These are phyloP conservation scores for Tachypleus tridentatus DNA, from an alignment of 1,140 invertebrate species.

Conservation along the genomic window DNA sequence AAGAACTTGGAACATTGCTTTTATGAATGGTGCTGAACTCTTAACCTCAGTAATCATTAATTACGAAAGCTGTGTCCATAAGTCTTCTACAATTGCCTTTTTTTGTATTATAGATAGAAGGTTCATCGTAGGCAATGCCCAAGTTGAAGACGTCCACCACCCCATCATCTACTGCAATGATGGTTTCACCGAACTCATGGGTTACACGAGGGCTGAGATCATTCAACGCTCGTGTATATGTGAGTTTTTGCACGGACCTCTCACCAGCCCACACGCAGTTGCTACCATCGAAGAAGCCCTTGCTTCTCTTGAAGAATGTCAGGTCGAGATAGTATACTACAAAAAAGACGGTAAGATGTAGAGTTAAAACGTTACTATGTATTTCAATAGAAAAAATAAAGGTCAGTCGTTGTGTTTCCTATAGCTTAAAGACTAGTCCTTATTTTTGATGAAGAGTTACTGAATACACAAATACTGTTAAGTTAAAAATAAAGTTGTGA, in stretches of 20 bases:
- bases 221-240: slow-evolving; percentile 64
- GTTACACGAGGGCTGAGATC: slow-evolving; percentile 58
- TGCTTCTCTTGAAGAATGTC: slow-evolving; percentile 57
- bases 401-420: no score
- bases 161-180: slow-evolving; percentile 79
- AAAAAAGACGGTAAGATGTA: slow-evolving; percentile 61
- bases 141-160: slow-evolving; percentile 48
- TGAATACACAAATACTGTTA: no score
- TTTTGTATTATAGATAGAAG: slow-evolving; percentile 50
- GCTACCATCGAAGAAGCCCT: slow-evolving; percentile 56
- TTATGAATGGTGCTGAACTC: no score
- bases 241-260: slow-evolving; percentile 66
- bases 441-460: no score
- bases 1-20: no score
- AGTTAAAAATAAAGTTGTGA: no score
- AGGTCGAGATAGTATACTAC: slow-evolving; percentile 70
- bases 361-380: no score
- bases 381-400: no score
- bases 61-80: no score
- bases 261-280: slow-evolving; percentile 56
- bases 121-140: slow-evolving; percentile 71
- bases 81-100: no score
- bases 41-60: no score
- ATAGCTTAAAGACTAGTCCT: no score
- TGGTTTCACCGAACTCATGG: slow-evolving; percentile 66